Percentiles rank a stretch among this genome's conserved stretches.
phyloP scores from a whole-genome alignment of 2,797 vertebrate species.

The Sebastes miniatus region DNA sequence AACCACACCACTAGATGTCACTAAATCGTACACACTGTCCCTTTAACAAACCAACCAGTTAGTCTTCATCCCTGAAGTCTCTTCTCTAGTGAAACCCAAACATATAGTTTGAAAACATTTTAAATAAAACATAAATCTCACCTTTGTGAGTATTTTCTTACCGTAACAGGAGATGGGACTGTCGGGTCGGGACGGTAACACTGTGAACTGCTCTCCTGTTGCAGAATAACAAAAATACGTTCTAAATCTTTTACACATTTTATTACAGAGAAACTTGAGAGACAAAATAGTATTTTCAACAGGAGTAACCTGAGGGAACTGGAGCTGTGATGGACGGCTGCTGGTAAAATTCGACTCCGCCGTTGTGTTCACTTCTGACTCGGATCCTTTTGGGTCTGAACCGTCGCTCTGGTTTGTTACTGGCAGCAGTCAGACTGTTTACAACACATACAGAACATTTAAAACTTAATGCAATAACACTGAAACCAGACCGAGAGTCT shows the following conservation, averaged over 20 bases:
- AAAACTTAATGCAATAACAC: background rate
- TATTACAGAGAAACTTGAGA: background rate
- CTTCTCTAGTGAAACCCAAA: too few relatives aligned
- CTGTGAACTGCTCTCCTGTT: slow-evolving; percentile 22
- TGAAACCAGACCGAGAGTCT: background rate
- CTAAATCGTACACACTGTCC: too few relatives aligned
- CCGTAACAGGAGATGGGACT: slow-evolving; percentile 35
- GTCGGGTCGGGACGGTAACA: slow-evolving; percentile 4
- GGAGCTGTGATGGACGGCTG: slow-evolving; percentile 70
- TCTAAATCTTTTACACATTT: background rate
- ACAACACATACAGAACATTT: background rate
- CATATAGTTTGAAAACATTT: background rate
- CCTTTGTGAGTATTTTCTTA: slow-evolving; percentile 7
- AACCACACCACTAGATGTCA: too few relatives aligned
- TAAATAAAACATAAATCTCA: too few relatives aligned
- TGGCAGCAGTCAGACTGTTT: slow-evolving; percentile 83
- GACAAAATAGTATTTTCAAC: background rate
- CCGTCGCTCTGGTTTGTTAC: slow-evolving; percentile 80
- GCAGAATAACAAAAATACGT: background rate
- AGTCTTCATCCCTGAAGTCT: background rate
- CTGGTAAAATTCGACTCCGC: slow-evolving; percentile 79
- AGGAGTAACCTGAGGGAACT: slow-evolving; percentile 80
- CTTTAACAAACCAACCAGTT: background rate
- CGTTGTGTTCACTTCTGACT: slow-evolving; percentile 67
- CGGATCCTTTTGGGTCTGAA: slow-evolving; percentile 79